These are phyloP conservation scores for Trichonephila inaurata DNA, from an alignment of 1,140 invertebrate species.

Conservation along the genomic window DNA sequence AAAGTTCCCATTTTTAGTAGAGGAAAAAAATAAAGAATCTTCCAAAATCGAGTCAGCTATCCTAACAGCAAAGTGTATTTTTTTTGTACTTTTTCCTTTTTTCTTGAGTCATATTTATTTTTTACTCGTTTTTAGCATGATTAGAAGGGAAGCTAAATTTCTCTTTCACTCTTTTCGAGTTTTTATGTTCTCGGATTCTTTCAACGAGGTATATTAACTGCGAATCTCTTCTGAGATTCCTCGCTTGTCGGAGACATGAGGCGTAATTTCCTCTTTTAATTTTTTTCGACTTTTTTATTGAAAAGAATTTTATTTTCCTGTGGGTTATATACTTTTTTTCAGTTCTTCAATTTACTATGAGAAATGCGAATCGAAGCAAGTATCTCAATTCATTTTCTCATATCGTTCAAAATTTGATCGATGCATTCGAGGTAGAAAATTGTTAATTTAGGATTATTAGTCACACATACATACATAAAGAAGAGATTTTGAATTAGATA, in stretches of 20 bases:
- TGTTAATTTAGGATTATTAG: no score
- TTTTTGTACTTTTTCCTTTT: constrained; percentile 40
- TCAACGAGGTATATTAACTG: constrained; percentile 70
- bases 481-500: no score
- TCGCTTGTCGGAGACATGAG: constrained; percentile 18
- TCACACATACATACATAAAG: no score
- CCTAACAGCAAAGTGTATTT: neutral
- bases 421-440: no score
- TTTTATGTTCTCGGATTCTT: constrained; percentile 53
- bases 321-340: neutral
- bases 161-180: constrained; percentile 39
- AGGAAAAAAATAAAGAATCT: constrained; percentile 37
- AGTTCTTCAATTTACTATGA: neutral
- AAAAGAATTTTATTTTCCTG: no score
- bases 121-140: constrained; percentile 64
- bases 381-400: neutral
- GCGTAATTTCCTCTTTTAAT: constrained; percentile 59
- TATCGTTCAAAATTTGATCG: neutral
- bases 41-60: constrained; percentile 64
- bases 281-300: constrained; percentile 17
- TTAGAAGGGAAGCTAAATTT: constrained; percentile 68
- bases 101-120: constrained; percentile 55
- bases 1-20: constrained; percentile 57
- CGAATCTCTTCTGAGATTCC: constrained; percentile 53
- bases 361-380: neutral